phyloP scores from a whole-genome alignment of 2,113 vertebrate species.

The Thalassoma bifasciatum region DNA sequence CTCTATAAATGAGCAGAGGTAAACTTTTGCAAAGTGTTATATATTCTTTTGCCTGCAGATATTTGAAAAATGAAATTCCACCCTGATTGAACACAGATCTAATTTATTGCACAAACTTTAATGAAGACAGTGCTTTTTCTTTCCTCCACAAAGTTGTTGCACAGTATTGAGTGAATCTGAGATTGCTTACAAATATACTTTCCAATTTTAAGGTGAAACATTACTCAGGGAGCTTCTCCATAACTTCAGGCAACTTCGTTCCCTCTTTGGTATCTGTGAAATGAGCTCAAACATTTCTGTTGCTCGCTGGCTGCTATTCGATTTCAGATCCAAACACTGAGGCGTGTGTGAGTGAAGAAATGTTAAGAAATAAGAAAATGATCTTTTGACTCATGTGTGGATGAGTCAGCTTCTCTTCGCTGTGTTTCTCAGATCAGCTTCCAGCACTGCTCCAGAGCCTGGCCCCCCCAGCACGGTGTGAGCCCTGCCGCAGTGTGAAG shows the following conservation, averaged over 20 bases:
- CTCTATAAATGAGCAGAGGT: background rate
- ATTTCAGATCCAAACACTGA: background rate
- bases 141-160: background rate
- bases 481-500: constrained; percentile 75
- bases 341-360: background rate
- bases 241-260: background rate
- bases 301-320: constrained; percentile 2
- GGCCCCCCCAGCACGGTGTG: constrained; percentile 63
- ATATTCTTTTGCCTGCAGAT: background rate
- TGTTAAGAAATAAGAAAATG: background rate
- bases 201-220: background rate
- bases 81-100: constrained; percentile 3
- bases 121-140: background rate
- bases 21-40: background rate
- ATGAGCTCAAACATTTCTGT: background rate
- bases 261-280: background rate
- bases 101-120: background rate
- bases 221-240: background rate
- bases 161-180: background rate
- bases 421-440: constrained; percentile 76
- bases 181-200: too few relatives aligned
- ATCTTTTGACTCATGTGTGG: background rate
- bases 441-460: constrained; percentile 80
- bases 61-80: background rate
- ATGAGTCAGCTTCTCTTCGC: constrained; percentile 5